Evolutionary conservation across 2,888 invertebrate species (phyloP).

Genomic region (Cephus nigrinus): DNA sequence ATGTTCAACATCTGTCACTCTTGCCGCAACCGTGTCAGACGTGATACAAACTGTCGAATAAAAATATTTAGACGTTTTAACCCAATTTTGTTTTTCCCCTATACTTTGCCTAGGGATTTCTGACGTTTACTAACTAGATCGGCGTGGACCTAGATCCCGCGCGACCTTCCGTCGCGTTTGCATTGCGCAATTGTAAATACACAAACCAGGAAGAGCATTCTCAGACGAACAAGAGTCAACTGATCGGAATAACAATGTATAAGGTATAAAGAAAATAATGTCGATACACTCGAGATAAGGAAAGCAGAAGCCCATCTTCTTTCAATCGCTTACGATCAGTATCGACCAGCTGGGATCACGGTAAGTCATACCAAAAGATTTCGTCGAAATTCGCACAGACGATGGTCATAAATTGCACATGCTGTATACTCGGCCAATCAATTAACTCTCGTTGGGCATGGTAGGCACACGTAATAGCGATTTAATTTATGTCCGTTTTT

Average conservation of each 20-base stretch:
- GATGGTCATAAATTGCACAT: not conserved
- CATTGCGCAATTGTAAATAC: not conserved
- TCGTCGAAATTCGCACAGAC: not conserved
- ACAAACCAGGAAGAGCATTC: not conserved
- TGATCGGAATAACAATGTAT: not conserved
- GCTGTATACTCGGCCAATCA: constrained; percentile 28
- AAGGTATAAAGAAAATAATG: not conserved
- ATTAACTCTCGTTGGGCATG: constrained; percentile 37
- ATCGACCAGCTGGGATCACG: not conserved
- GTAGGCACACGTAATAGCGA: constrained; percentile 38
- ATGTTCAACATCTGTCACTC: not conserved
- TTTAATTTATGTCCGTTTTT: constrained; percentile 45
- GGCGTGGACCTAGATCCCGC: not conserved
- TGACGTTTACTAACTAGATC: not conserved
- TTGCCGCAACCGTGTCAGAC: not conserved
- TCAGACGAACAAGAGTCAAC: not conserved
- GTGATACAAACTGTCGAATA: not conserved
- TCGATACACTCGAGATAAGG: not conserved
- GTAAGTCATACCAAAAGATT: not conserved
- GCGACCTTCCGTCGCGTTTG: not conserved
- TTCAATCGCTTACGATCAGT: not conserved
- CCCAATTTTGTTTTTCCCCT: not conserved
- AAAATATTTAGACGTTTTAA: not conserved
- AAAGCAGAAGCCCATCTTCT: not conserved
- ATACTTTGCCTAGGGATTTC: not conserved